These are phyloP conservation scores for Clostera curtula DNA, from an alignment of 2,888 invertebrate genomes.

Conservation along the genomic window DNA sequence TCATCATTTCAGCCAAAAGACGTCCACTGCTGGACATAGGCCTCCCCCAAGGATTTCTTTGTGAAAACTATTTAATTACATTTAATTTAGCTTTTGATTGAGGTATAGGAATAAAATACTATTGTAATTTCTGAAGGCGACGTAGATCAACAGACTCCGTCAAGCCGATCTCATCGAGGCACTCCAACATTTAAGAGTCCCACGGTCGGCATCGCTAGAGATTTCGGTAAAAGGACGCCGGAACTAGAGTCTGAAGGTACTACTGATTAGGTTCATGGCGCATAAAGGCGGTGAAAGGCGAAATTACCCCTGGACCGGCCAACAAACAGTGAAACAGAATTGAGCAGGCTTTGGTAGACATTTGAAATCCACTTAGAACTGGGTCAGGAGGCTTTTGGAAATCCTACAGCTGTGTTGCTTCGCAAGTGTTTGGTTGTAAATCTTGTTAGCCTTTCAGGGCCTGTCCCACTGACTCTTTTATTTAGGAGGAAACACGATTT, in stretches of 20 bases:
- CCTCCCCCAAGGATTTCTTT: too few species aligned
- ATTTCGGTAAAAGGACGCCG: conserved; percentile 62
- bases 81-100: too few species aligned
- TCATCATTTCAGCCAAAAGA: too few species aligned
- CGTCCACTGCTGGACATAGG: too few species aligned
- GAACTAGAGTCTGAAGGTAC: conserved; percentile 57
- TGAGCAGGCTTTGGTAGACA: conserved; percentile 22
- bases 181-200: conserved; percentile 62
- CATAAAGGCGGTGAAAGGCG: conserved; percentile 23
- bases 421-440: conserved; percentile 26
- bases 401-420: conserved; percentile 26
- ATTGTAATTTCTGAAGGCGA: conserved; percentile 46
- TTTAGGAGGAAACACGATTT: conserved; percentile 12
- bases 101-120: conserved; percentile 12
- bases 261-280: conserved; percentile 28
- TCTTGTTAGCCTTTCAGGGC: conserved; percentile 15
- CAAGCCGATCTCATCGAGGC: conserved; percentile 45
- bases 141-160: conserved; percentile 40
- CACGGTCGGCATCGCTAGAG: conserved; percentile 55
- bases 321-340: conserved; percentile 23
- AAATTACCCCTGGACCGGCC: conserved; percentile 20
- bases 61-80: too few species aligned
- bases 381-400: conserved; percentile 19
- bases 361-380: conserved; percentile 37
- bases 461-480: conserved; percentile 15